A percentile compares a stretch with the other conserved stretches of the same genome.
Evolutionary conservation across 30 jellyfish, hydroid and myxozoan genomes (phyloP).

Genomic region (Aurelia aurita): DNA sequence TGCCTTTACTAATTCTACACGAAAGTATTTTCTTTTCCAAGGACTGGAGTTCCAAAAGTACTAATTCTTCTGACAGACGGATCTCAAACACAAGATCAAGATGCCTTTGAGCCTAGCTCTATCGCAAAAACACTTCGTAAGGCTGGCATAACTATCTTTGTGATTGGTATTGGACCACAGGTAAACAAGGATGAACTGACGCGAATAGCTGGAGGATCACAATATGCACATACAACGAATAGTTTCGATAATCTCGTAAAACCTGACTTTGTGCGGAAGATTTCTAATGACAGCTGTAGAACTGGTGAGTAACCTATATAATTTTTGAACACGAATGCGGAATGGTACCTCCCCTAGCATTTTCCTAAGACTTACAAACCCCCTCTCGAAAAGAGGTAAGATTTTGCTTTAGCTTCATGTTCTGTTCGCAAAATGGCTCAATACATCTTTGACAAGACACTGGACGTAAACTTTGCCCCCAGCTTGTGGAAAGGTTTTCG

Average conservation of each 20-base stretch:
- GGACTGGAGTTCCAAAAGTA: slow-evolving; percentile 53
- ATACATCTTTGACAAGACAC: too few relatives aligned
- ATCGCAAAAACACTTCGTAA: slow-evolving; percentile 77
- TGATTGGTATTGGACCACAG: slow-evolving; percentile 86
- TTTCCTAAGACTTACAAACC: too few relatives aligned
- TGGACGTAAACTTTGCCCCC: too few relatives aligned
- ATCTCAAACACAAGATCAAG: slow-evolving; percentile 73
- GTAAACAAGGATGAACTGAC: slow-evolving; percentile 70
- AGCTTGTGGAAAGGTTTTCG: too few relatives aligned
- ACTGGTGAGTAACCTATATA: slow-evolving; percentile 39
- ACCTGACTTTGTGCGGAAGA: slow-evolving; percentile 48
- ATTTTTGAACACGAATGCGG: too few relatives aligned
- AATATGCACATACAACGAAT: slow-evolving; percentile 47
- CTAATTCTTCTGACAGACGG: slow-evolving; percentile 90
- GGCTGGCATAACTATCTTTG: slow-evolving; percentile 61
- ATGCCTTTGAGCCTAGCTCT: slow-evolving; percentile 71
- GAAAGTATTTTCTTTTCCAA: not conserved
- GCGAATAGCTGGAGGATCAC: slow-evolving; percentile 64
- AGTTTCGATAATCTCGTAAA: slow-evolving; percentile 59
- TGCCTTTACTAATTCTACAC: too few relatives aligned
- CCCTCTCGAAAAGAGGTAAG: too few relatives aligned
- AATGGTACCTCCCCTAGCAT: too few relatives aligned
- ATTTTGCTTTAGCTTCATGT: too few relatives aligned
- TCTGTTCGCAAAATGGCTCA: too few relatives aligned
- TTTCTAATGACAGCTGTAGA: slow-evolving; percentile 41